A percentile compares a stretch with the other conserved stretches of the same genome.
Conservation (phyloP, 2,888 invertebrate species). For the Ophraella communa region DNA sequence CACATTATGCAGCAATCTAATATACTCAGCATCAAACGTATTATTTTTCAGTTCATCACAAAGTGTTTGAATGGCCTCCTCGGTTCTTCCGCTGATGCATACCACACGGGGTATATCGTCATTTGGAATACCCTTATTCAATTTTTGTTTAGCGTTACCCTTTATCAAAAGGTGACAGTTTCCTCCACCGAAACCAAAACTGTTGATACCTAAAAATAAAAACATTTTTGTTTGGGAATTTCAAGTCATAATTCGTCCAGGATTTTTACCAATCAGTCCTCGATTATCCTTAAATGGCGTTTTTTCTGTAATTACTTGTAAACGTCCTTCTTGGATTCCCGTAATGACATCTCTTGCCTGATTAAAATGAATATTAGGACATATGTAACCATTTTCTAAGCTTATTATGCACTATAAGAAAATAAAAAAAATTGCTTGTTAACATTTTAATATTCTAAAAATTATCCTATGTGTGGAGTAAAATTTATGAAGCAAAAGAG, state of each 20-base stretch:
- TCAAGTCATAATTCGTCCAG: too few species aligned
- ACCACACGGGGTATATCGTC: slow-evolving; percentile 77
- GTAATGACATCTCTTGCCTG: slow-evolving; percentile 62
- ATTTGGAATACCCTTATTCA: slow-evolving; percentile 66
- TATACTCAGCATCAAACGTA: slow-evolving; percentile 46
- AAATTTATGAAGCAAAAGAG: too few species aligned
- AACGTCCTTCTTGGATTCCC: slow-evolving; percentile 67
- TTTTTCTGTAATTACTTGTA: slow-evolving; percentile 76
- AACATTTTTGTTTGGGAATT: too few species aligned
- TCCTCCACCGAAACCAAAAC: slow-evolving; percentile 93
- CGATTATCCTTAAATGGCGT: slow-evolving; percentile 69
- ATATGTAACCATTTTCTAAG: slow-evolving; percentile 79
- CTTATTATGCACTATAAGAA: slow-evolving; percentile 58
- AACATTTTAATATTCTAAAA: too few species aligned
- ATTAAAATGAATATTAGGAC: slow-evolving; percentile 84
- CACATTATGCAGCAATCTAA: slow-evolving; percentile 48
- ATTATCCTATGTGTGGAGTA: too few species aligned
- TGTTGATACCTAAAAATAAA: slow-evolving; percentile 85
- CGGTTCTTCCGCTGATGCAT: slow-evolving; percentile 79
- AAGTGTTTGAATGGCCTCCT: slow-evolving; percentile 73
- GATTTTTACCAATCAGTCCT: slow-evolving; percentile 72
- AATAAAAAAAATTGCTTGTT: too few species aligned
- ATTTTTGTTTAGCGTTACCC: slow-evolving; percentile 66
- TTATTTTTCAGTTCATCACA: slow-evolving; percentile 69
- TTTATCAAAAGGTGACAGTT: slow-evolving; percentile 77